Percentiles rank a stretch among this genome's conserved stretches.
Conservation (phyloP, 2,797 vertebrate species). For the Monodelphis domestica region DNA sequence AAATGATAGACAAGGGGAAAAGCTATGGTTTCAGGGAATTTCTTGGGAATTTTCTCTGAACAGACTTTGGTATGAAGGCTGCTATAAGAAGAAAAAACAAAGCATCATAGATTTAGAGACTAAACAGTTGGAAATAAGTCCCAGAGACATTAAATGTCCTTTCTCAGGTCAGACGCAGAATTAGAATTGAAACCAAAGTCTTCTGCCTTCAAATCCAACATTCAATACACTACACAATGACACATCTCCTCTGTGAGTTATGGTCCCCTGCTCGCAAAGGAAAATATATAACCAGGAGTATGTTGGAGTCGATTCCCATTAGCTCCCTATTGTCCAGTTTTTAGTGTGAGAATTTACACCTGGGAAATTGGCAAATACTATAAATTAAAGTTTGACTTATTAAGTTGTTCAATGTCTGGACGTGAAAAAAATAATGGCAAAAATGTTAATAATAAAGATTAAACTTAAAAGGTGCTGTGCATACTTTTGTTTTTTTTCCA, state of each 20-base stretch:
- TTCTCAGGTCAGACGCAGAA: background rate
- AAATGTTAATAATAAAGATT: background rate
- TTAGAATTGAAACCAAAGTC: background rate
- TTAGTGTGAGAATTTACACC: background rate
- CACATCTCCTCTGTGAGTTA: background rate
- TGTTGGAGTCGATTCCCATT: background rate
- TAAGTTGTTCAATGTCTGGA: background rate
- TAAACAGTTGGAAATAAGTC: background rate
- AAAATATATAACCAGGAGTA: background rate
- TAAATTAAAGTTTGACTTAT: background rate
- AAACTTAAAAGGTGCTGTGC: background rate
- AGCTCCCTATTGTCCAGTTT: background rate
- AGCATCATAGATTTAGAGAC: background rate
- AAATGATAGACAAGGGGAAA: rapidly evolving
- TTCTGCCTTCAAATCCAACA: background rate
- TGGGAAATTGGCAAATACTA: background rate
- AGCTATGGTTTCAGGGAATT: background rate
- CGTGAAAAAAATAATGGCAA: background rate
- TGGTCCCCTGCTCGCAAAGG: background rate
- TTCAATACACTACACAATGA: background rate
- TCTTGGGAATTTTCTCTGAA: background rate
- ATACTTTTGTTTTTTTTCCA: background rate
- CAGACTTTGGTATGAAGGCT: background rate
- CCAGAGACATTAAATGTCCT: background rate
- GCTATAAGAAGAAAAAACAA: background rate